These are phyloP conservation scores for Phalacrocorax aristotelis DNA, from an alignment of 2,113 vertebrate genomes.

Conservation along the genomic window DNA sequence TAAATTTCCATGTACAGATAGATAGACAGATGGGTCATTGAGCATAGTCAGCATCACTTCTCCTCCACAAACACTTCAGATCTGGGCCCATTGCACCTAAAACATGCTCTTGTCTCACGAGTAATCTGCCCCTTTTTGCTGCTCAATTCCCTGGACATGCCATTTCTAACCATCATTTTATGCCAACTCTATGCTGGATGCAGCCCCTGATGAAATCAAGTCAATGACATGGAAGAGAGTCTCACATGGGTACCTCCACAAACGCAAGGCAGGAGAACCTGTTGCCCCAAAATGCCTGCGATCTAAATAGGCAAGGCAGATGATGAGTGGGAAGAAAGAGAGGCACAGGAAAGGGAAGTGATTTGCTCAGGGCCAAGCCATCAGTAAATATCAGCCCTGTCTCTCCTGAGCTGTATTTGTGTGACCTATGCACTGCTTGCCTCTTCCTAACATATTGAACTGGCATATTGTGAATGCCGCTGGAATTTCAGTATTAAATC, in stretches of 20 bases:
- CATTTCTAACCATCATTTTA: background rate
- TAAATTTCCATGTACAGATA: background rate
- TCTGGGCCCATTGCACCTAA: background rate
- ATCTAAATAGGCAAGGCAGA: slow-evolving; percentile 36
- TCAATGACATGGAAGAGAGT: background rate
- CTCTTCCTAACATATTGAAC: slow-evolving; percentile 52
- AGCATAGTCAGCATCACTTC: background rate
- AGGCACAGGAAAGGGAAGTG: background rate
- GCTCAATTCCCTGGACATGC: background rate
- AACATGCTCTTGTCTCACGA: background rate
- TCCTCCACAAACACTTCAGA: background rate
- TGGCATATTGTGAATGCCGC: slow-evolving; percentile 46
- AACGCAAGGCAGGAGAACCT: background rate
- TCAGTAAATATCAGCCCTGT: slow-evolving; percentile 45
- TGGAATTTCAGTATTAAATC: slow-evolving; percentile 35
- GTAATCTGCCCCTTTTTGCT: background rate
- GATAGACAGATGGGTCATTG: background rate
- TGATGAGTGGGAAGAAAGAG: slow-evolving; percentile 46
- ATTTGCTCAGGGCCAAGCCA: slow-evolving; percentile 32
- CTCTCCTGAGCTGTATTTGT: background rate
- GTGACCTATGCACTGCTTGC: background rate
- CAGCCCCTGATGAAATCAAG: background rate
- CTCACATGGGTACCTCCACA: background rate
- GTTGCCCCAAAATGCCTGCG: background rate
- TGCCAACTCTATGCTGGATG: background rate